Evolutionary conservation across 2,888 invertebrate genomes (phyloP).

Genomic region (Aproaerema taeniolella): DNA sequence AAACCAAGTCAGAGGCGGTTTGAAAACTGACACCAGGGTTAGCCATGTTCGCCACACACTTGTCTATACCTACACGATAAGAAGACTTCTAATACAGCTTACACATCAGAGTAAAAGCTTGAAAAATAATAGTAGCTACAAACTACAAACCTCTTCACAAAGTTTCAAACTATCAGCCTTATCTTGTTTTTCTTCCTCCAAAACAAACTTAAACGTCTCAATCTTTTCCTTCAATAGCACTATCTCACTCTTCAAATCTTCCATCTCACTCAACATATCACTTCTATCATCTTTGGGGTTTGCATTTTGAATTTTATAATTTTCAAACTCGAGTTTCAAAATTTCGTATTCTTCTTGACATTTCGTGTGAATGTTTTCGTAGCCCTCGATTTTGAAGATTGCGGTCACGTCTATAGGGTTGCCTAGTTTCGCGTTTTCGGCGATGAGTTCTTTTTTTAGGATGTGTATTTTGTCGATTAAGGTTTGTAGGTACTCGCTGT

Average conservation of each 20-base stretch:
- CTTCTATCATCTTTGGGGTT: constrained; percentile 34
- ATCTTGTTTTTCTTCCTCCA: constrained; percentile 80
- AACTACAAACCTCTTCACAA: constrained; percentile 77
- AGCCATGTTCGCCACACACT: too few species aligned
- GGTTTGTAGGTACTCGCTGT: constrained; percentile 72
- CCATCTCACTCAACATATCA: constrained; percentile 47
- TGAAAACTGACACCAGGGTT: too few species aligned
- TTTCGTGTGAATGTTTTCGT: constrained; percentile 64
- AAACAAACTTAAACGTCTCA: constrained; percentile 77
- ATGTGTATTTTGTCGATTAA: constrained; percentile 81
- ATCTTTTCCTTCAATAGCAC: constrained; percentile 82
- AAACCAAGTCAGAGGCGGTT: too few species aligned
- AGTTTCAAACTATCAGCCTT: constrained; percentile 78
- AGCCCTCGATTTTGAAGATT: constrained; percentile 65
- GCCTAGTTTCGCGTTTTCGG: constrained; percentile 78
- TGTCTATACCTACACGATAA: too few species aligned
- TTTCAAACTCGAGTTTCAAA: constrained; percentile 82
- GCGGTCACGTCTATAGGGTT: constrained; percentile 79
- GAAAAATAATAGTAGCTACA: too few species aligned
- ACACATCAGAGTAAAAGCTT: too few species aligned
- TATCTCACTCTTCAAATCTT: constrained; percentile 78
- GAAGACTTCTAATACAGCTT: too few species aligned
- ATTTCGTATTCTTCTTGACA: constrained; percentile 82
- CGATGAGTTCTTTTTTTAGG: constrained; percentile 77
- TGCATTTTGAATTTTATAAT: constrained; percentile 70